Conservation (phyloP, 2,113 vertebrate genomes). For the Podilymbus podiceps region DNA sequence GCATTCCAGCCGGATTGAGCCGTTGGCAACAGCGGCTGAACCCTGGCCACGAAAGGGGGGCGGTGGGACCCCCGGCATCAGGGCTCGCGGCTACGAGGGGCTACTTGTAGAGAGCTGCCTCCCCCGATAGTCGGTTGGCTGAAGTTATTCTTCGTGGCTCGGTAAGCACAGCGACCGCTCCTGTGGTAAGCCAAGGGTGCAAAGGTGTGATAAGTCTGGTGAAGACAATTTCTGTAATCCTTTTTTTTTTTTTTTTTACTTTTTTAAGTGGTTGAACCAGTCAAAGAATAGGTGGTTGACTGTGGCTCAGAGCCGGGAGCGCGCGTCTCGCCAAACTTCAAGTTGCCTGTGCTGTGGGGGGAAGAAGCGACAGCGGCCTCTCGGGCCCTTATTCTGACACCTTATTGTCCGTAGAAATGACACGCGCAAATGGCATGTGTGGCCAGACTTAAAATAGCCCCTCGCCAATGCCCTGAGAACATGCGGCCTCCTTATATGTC, state of each 20-base stretch:
- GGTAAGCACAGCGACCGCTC: background rate
- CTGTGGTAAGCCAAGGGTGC: background rate
- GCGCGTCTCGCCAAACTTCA: background rate
- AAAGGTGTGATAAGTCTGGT: background rate
- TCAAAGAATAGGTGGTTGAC: background rate
- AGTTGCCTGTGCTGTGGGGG: background rate
- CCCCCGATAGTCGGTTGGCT: rapidly evolving
- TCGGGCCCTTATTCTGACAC: background rate
- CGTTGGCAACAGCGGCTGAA: background rate
- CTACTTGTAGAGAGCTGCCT: background rate
- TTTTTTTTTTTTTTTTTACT: too few species aligned
- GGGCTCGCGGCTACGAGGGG: background rate
- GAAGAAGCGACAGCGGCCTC: background rate
- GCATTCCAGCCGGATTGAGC: background rate
- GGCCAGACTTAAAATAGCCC: slow-evolving; percentile 87
- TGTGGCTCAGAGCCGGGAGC: rapidly evolving
- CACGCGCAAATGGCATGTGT: slow-evolving; percentile 83
- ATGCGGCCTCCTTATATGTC: slow-evolving; percentile 82
- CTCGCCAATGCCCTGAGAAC: slow-evolving; percentile 56
- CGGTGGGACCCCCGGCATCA: background rate
- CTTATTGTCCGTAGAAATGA: slow-evolving; percentile 78
- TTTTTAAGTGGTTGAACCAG: background rate
- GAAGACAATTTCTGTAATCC: background rate
- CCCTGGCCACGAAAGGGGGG: background rate
- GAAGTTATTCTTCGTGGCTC: background rate